Evolutionary conservation across 2,888 invertebrate species (phyloP).

Genomic region (Ceriagrion tenellum): DNA sequence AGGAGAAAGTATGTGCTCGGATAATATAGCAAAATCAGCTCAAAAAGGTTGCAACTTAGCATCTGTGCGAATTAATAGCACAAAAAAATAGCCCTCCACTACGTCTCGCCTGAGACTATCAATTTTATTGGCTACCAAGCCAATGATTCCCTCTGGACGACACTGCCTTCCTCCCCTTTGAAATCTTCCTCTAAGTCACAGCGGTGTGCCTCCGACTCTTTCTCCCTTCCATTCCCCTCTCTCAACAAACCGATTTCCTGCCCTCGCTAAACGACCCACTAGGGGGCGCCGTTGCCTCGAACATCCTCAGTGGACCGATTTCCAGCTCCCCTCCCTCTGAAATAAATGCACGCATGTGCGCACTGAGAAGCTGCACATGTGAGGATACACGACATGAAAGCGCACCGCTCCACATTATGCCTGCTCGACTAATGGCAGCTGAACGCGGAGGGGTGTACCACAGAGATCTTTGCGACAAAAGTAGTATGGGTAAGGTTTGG

Average conservation of each 20-base stretch:
- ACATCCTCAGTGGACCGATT: background rate
- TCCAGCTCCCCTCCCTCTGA: background rate
- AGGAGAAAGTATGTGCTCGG: too few species aligned
- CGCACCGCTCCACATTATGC: too few species aligned
- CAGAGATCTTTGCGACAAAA: too few species aligned
- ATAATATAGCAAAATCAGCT: too few species aligned
- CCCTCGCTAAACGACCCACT: background rate
- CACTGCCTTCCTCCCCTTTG: background rate
- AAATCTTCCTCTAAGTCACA: background rate
- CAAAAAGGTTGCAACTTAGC: too few species aligned
- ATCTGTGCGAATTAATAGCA: too few species aligned
- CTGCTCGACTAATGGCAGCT: too few species aligned
- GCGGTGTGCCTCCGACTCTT: background rate
- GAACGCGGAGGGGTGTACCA: too few species aligned
- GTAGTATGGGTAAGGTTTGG: too few species aligned
- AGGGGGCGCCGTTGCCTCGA: background rate
- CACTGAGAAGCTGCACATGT: background rate
- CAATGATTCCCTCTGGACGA: background rate
- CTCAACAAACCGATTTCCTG: background rate
- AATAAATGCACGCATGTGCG: background rate
- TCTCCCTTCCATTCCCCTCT: background rate
- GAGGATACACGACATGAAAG: background rate
- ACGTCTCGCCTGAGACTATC: background rate
- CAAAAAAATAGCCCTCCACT: too few species aligned
- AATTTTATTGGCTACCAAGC: background rate